Evolutionary conservation across 2,888 invertebrate species (phyloP).

Genomic region (Dascillus cervinus): DNA sequence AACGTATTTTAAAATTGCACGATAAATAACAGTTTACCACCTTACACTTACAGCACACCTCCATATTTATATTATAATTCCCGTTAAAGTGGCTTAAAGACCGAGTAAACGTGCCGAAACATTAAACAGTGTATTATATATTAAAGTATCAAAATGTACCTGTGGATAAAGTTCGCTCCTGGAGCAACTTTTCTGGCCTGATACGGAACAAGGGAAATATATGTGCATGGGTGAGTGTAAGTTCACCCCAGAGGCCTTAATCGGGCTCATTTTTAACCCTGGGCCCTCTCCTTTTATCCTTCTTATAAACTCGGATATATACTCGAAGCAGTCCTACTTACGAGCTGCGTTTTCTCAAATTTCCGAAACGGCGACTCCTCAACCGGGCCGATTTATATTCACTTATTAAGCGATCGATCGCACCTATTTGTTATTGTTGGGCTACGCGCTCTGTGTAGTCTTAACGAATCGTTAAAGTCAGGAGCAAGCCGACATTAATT

Average conservation of each 20-base stretch:
- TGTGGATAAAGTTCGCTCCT: too few species aligned
- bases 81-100: too few species aligned
- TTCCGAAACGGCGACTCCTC: too few species aligned
- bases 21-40: slow-evolving; percentile 18
- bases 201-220: slow-evolving; percentile 25
- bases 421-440: slow-evolving; percentile 11
- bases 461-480: slow-evolving; percentile 16
- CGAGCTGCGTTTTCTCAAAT: too few species aligned
- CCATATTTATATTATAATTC: too few species aligned
- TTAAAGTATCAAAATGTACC: too few species aligned
- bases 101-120: too few species aligned
- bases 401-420: background rate
- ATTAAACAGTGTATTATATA: too few species aligned
- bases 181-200: slow-evolving; percentile 18
- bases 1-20: slow-evolving; percentile 19
- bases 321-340: slow-evolving; percentile 16
- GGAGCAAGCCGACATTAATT: slow-evolving; percentile 32
- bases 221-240: slow-evolving; percentile 29
- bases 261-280: slow-evolving; percentile 33
- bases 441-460: too few species aligned
- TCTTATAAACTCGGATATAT: slow-evolving; percentile 24
- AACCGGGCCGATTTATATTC: background rate
- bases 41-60: too few species aligned
- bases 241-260: slow-evolving; percentile 31
- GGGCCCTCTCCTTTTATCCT: slow-evolving; percentile 23